A percentile compares a stretch with the other conserved stretches of the same genome.
Conservation (phyloP, 2,888 invertebrate genomes). For the Protonemura montana region DNA sequence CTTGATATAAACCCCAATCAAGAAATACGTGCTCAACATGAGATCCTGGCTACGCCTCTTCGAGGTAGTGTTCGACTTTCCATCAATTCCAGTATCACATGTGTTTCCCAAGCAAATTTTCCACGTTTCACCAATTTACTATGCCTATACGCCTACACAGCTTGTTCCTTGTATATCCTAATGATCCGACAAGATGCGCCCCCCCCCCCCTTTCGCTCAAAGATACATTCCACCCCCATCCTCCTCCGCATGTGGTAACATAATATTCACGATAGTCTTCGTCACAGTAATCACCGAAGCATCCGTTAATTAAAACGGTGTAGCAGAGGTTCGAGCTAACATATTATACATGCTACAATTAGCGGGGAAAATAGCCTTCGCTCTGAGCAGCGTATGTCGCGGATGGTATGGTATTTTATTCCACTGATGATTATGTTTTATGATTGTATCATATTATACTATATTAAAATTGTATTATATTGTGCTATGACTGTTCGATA, state of each 20-base stretch:
- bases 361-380: neutral
- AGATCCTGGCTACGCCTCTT: neutral
- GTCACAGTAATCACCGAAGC: neutral
- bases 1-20: neutral
- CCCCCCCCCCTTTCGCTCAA: neutral
- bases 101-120: neutral
- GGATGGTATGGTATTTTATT: too few relatives aligned
- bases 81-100: neutral
- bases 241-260: neutral
- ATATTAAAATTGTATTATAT: too few relatives aligned
- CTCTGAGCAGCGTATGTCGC: neutral
- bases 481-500: too few relatives aligned
- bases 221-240: neutral
- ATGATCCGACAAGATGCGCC: neutral
- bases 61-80: neutral
- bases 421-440: too few relatives aligned
- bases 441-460: too few relatives aligned
- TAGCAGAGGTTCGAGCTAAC: neutral
- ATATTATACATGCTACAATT: neutral
- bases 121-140: neutral
- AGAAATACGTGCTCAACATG: neutral
- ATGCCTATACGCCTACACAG: neutral
- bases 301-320: neutral
- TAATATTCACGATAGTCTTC: neutral
- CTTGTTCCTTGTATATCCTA: neutral